Conservation (phyloP, 2,113 vertebrate species). For the Anolis carolinensis region DNA sequence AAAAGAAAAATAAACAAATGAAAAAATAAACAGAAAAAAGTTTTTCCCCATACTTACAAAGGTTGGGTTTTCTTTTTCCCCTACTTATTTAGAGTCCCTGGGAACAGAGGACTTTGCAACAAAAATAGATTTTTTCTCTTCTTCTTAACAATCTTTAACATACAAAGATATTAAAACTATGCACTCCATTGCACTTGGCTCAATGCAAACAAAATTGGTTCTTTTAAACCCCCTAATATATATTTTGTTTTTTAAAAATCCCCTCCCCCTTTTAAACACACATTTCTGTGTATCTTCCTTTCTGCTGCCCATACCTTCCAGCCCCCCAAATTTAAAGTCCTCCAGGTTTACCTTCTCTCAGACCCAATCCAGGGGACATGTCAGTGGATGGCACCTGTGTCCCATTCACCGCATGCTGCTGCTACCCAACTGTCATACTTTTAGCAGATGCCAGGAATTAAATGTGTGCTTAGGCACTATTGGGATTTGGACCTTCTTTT, state of each 20-base stretch:
- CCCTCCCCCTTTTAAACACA: slow-evolving; percentile 15
- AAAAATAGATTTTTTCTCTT: slow-evolving; percentile 74
- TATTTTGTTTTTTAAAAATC: slow-evolving; percentile 35
- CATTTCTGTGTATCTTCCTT: slow-evolving; percentile 3
- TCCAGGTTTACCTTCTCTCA: background rate
- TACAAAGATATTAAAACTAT: slow-evolving; percentile 86
- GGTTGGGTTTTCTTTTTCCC: slow-evolving; percentile 73
- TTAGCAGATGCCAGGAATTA: background rate
- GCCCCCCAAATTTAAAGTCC: slow-evolving; percentile 14
- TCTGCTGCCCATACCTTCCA: slow-evolving; percentile 19
- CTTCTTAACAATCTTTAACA: slow-evolving; percentile 86
- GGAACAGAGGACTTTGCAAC: slow-evolving; percentile 78
- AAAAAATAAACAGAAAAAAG: slow-evolving; percentile 66
- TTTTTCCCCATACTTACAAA: slow-evolving; percentile 77
- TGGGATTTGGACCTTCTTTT: background rate
- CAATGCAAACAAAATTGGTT: slow-evolving; percentile 75
- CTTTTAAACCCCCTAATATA: slow-evolving; percentile 39
- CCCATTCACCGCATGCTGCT: background rate
- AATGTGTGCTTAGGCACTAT: background rate
- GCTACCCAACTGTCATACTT: background rate
- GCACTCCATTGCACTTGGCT: slow-evolving; percentile 91
- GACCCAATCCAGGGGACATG: slow-evolving; percentile 10
- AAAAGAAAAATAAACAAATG: slow-evolving; percentile 64
- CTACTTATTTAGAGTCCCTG: slow-evolving; percentile 85
- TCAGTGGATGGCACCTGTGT: background rate